Base-by-base conservation (phyloP, 2,888 invertebrate species). In the Myopa tessellatipennis region DNA sequence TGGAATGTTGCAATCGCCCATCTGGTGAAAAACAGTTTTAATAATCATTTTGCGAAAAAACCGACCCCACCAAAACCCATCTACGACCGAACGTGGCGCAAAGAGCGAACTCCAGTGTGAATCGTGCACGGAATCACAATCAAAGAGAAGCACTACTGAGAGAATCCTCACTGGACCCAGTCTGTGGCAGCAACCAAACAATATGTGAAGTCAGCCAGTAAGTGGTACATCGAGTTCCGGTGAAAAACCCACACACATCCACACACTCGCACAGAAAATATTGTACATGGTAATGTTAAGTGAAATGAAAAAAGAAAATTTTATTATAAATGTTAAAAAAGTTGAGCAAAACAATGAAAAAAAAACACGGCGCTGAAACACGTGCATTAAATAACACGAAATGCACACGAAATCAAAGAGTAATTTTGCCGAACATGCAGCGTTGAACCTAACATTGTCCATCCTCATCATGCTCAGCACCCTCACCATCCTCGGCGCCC, bases 341-440 rank as follows among this genome's bases (percentile, higher is more conserved):
- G 34, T 50, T 74, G n/a, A 26, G 2, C 26, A 26, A 26, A 26
- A 26, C 26, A 26, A 26, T 26, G 26, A 26, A 26, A 26, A 26
- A 26, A 26, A 26, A n/a, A n/a, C n/a, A 1, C 26, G 26, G 1
- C 26, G 72, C 75, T 68, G 77, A 58, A 76, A 84, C 85, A 86
- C 85, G 85, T 85, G 85, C 85, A 84, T 84, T 83, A 85, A 85
- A 86, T 84, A 85, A 83, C 84, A 61, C 52, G 80, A 70, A 80
- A 81, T 69, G 76, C 76, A 81, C 73, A 78, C 78, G 79, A 77
- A 78, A 80, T 80, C 80, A 81, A 78, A 79, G 81, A 84, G 83
- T 86, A 84, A 85, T 85, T 85, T 63, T 85, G 83, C 26, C 26
- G 36, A 72, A 76, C 72, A 72, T 76, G 26, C 68, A 68, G 26